A percentile compares a stretch with the other conserved stretches of the same genome.
These are phyloP conservation scores for Cheumatopsyche charites DNA, from an alignment of 1,140 invertebrate genomes.

Conservation along the genomic window DNA sequence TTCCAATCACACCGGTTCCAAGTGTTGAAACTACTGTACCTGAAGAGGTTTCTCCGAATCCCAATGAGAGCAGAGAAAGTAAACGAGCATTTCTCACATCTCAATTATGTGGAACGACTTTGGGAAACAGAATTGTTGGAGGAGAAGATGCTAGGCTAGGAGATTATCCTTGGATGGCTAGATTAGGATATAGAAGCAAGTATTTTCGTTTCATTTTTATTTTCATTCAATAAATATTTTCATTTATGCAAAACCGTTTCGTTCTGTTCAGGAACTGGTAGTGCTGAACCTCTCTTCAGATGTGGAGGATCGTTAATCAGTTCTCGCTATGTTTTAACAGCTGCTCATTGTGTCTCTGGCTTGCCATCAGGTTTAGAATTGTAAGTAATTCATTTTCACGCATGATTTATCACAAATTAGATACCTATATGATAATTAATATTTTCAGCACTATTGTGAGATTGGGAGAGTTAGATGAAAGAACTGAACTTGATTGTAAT, in stretches of 20 bases:
- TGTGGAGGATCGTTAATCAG: constrained; percentile 44
- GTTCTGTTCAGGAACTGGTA: constrained; percentile 35
- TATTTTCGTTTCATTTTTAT: constrained; percentile 10
- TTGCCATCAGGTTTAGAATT: constrained; percentile 52
- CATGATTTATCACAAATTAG: background rate
- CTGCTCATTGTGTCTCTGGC: constrained; percentile 66
- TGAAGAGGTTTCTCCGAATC: background rate
- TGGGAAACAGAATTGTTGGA: constrained; percentile 55
- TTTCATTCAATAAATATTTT: no score
- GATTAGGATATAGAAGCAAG: constrained; percentile 61
- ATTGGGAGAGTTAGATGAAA: constrained; percentile 62
- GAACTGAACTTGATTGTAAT: constrained; percentile 60
- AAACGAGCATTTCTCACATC: constrained; percentile 30
- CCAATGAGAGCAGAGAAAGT: constrained; percentile 25
- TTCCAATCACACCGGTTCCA: constrained; percentile 18
- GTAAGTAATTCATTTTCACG: constrained; percentile 51
- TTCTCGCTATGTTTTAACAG: constrained; percentile 43
- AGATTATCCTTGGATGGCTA: constrained; percentile 60
- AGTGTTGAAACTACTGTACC: background rate
- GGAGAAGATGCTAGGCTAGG: constrained; percentile 54
- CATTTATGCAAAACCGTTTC: background rate
- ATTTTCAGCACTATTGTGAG: constrained; percentile 57
- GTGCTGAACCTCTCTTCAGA: constrained; percentile 33
- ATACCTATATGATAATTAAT: constrained; percentile 21
- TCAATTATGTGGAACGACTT: constrained; percentile 56